These are phyloP conservation scores for Ceratothoa steindachneri DNA, from an alignment of 2,888 invertebrate genomes.

Conservation along the genomic window DNA sequence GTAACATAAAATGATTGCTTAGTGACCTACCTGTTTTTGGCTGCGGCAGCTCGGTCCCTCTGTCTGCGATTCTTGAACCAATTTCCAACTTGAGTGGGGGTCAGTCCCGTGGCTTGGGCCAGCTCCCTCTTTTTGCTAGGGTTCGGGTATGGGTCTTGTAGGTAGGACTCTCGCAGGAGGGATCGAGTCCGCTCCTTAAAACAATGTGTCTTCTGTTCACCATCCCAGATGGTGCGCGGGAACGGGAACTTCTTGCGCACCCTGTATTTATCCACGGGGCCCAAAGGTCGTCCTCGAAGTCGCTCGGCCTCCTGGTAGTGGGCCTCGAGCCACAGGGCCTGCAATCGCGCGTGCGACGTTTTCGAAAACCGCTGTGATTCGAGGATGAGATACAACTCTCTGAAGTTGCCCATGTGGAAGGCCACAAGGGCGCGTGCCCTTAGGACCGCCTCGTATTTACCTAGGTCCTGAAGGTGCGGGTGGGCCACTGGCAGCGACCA, in stretches of 20 bases:
- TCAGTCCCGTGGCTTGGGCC: constrained; percentile 83
- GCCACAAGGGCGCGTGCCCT: constrained; percentile 80
- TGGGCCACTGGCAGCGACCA: constrained; percentile 90
- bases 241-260: constrained; percentile 89
- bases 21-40: constrained; percentile 95
- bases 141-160: constrained; percentile 94
- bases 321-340: constrained; percentile 91
- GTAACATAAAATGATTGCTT: too few relatives aligned
- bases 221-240: constrained; percentile 90
- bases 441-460: constrained; percentile 78
- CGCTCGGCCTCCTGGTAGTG: constrained; percentile 92
- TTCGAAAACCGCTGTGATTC: constrained; percentile 86
- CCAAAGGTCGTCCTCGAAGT: constrained; percentile 76
- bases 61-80: constrained; percentile 89
- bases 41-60: constrained; percentile 82
- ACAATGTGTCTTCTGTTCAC: constrained; percentile 94
- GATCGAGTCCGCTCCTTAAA: constrained; percentile 92
- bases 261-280: constrained; percentile 88
- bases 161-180: constrained; percentile 93
- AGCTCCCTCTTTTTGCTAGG: constrained; percentile 88
- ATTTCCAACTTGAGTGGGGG: constrained; percentile 88
- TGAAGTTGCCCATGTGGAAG: constrained; percentile 83
- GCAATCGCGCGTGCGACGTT: constrained; percentile 78
- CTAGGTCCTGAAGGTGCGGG: constrained; percentile 68
- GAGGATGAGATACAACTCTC: constrained; percentile 81